Percentiles rank a stretch among this genome's conserved stretches.
phyloP scores from a whole-genome alignment of 1,140 invertebrate genomes.

The Hesperophylax magnus region DNA sequence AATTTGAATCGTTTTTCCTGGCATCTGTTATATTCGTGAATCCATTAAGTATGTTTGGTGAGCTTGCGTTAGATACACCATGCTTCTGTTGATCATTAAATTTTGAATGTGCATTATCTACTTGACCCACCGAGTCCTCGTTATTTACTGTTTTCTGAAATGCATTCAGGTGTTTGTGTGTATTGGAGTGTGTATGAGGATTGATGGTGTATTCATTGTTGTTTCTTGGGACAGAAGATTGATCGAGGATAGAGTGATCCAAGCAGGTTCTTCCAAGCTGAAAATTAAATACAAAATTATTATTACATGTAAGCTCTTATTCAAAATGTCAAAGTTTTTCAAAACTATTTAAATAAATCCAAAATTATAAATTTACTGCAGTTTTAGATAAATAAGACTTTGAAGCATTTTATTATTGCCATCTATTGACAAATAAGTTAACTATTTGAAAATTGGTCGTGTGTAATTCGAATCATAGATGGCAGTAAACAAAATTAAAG shows the following conservation, averaged over 20 bases:
- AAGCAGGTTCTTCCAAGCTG: conserved; percentile 55
- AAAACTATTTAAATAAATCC: not conserved
- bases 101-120: conserved; percentile 11
- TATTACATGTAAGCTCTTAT: not conserved
- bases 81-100: not conserved
- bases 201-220: conserved; percentile 52
- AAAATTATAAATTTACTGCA: not conserved
- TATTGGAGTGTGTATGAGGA: conserved; percentile 39
- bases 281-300: conserved; percentile 36
- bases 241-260: conserved; percentile 55
- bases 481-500: not conserved
- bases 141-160: conserved; percentile 45
- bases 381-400: not conserved
- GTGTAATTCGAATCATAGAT: not conserved
- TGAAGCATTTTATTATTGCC: not conserved
- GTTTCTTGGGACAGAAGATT: conserved; percentile 56
- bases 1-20: conserved; percentile 9
- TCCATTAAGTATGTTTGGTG: not conserved
- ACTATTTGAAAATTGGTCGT: not conserved
- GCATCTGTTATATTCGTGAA: not conserved
- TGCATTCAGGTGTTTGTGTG: conserved; percentile 44
- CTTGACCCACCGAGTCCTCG: conserved; percentile 11
- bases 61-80: not conserved
- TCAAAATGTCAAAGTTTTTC: not conserved
- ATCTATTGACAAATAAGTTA: not conserved